Conservation (phyloP, 2,113 vertebrate species). For the Heterocephalus glaber region DNA sequence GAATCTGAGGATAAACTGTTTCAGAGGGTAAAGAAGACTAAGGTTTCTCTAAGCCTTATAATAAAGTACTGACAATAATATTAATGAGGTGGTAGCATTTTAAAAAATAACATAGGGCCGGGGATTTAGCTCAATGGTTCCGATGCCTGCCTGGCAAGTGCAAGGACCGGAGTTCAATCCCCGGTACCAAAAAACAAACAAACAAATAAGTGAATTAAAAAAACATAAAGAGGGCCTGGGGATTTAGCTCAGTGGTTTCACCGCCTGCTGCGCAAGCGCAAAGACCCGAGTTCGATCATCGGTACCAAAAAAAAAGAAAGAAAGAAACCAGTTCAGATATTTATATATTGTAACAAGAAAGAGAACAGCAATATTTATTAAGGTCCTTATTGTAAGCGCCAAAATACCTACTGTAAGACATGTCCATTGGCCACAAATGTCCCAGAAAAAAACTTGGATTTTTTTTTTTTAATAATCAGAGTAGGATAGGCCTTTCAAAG, state of each 20-base stretch:
- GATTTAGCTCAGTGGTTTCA: no score
- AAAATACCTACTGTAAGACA: background rate
- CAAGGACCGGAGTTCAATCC: no score
- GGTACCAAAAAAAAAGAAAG: no score
- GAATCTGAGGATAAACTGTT: background rate
- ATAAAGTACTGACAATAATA: background rate
- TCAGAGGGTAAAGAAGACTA: background rate
- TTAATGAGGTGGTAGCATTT: background rate
- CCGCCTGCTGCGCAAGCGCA: no score
- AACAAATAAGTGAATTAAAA: no score
- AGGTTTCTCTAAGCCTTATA: background rate
- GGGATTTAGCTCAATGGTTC: no score
- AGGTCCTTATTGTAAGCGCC: background rate
- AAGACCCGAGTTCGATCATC: no score
- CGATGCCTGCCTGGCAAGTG: no score
- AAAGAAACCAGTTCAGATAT: background rate
- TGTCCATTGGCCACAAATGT: background rate
- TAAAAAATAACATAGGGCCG: background rate
- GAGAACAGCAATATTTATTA: background rate
- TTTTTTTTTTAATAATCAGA: background rate
- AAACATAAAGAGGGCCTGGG: no score
- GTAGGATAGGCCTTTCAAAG: background rate
- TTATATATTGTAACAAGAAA: background rate
- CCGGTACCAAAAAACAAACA: no score
- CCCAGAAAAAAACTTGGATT: background rate